Evolutionary conservation across 2,888 invertebrate species (phyloP).

Genomic region (Caenorhabditis afra): DNA sequence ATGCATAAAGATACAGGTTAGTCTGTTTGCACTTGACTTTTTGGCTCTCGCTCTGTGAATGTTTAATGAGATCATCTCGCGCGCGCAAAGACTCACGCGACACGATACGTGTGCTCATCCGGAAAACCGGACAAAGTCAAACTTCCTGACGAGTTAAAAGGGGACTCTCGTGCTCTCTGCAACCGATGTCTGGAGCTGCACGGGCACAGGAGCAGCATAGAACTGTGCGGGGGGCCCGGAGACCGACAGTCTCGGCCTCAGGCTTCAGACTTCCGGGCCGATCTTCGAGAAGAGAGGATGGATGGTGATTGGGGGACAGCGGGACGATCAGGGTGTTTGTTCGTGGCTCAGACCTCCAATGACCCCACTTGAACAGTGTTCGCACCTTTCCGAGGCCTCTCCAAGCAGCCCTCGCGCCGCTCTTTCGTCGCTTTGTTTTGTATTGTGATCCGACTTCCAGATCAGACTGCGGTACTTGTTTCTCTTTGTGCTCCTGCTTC

Average conservation of each 20-base stretch:
- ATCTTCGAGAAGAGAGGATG: background rate
- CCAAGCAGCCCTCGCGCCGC: background rate
- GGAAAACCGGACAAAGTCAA: conserved; percentile 50
- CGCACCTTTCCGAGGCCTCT: conserved; percentile 19
- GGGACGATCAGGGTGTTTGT: conserved; percentile 7
- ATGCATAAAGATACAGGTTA: conserved; percentile 64
- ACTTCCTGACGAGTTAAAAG: conserved; percentile 53
- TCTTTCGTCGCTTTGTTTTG: background rate
- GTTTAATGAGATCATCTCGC: conserved; percentile 57
- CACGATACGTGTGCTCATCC: conserved; percentile 26
- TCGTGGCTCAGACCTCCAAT: conserved; percentile 13
- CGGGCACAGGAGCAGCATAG: background rate
- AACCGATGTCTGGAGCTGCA: conserved; percentile 14
- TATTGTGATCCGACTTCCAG: background rate
- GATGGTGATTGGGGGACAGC: background rate
- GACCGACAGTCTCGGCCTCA: too few relatives aligned
- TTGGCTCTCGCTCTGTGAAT: conserved; percentile 48
- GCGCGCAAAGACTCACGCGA: conserved; percentile 8
- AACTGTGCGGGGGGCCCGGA: too few relatives aligned
- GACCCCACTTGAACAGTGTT: conserved; percentile 37
- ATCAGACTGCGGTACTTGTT: background rate
- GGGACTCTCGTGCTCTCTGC: background rate
- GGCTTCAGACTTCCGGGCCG: too few relatives aligned
- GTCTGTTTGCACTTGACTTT: conserved; percentile 58
- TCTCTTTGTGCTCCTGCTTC: background rate